Base-by-base conservation (phyloP, 2,113 vertebrate species). In the Thermophis baileyi region DNA sequence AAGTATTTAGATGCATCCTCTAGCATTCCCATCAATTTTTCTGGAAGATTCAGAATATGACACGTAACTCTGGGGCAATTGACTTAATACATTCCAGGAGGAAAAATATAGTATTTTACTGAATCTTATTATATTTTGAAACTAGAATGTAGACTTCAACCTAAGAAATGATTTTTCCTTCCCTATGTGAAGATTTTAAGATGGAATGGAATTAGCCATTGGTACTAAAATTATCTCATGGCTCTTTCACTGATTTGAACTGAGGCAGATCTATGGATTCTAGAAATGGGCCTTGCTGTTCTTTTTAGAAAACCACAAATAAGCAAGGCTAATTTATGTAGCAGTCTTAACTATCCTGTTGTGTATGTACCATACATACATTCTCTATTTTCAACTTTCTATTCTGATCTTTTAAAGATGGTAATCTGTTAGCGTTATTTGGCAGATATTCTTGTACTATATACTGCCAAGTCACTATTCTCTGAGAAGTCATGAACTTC, bases 401-500 rank as follows among this genome's bases (percentile, higher is more conserved):
- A 55, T 74, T 95, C 81, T 87, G 30, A 24, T 51, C 11, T 35
- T 89, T 90, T 50, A 12, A 57, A 86, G 10, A 22, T 63, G 24
- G 14, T 44, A 50, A 87, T 85, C 27, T 86, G 4, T 74, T 74
- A 54, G 87, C 51, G 6, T 10, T 30, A 49, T 86, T 50, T 89
- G 35, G 85, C 12, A 87, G 1, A 89, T 2, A 85, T 24, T 94
- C 93, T 90, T 93, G 3, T 94, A 51, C 14, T 47, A 50, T 85
- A 1, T 54, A 1, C 20, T 93, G 60, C 69, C 63, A 85, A 89
- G 86, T 0, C 87, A 18, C 54, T 85, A 5, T 93, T 91, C 92
- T 85, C 91, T 92, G 86, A 49, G 88, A 89, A 94, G 69, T 88
- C 93, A 47, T 4, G 50, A 93, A 14, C 63, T 95, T 90, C 87